Base-by-base conservation (phyloP, 2,113 vertebrate genomes). In the Ariopsis seemanni region DNA sequence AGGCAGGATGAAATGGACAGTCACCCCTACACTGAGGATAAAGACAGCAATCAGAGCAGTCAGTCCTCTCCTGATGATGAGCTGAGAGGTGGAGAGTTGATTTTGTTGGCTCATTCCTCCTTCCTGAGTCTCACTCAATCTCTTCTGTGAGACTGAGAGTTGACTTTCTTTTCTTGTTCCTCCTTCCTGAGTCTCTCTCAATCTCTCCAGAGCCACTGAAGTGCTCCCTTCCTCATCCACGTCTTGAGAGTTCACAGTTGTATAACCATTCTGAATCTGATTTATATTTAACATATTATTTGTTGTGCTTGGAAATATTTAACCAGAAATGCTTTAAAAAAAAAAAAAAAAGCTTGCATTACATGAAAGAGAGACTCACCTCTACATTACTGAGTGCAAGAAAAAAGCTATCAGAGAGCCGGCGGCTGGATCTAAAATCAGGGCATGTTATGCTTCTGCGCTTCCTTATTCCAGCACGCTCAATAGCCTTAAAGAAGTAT, bases 61-160 rank as follows among this genome's bases (percentile, higher is more conserved):
- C 83, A 95, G 85, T 55, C 95, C 94, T 89, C 95, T 91, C 11
- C 94, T 90, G 89, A 96, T 22, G 50, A 96, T 27, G 89, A 96
- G 92, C 92, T 95, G 94, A 48, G 89, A 63, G 14, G 89, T 83
- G 22, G 95, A 93, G 55, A 95, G 93, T 1, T 84, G 4, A 20
- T 85, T 34, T 52, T n/a, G 58, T 30, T 30, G 6, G 1, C 69
- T 84, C 15, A 15, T 60, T 20, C 8, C 74, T 20, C 80, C 84
- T 69, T 71, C 48, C 53, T 71, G 86, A 85, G 60, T 82, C 42
- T 50, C 60, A 34, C n/a, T 69, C 65, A 14, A 14, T 53, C 3
- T 79, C 5, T 79, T 30, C 92, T 95, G 94, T 22, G 88, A 65
- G 25, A 88, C 75, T 22, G 94, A 94, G 57, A 95, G 93, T 2